A percentile compares a stretch with the other conserved stretches of the same genome.
phyloP scores from a whole-genome alignment of 2,888 invertebrate species.

The Acanthoscelides obtectus region DNA sequence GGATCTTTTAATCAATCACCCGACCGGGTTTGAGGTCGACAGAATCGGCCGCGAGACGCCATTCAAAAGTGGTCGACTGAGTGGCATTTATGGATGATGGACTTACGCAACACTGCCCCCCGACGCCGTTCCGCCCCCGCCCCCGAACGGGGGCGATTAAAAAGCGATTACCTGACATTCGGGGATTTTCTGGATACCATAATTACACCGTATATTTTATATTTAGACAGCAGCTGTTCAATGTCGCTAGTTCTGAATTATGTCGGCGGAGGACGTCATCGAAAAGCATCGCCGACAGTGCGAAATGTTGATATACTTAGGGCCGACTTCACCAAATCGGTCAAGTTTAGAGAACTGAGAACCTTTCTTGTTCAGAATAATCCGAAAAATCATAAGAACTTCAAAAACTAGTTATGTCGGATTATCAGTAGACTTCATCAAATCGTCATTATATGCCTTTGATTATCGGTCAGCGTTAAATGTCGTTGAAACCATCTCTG shows the following conservation, averaged over 20 bases:
- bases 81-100: slow-evolving; percentile 39
- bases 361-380: too few relatives aligned
- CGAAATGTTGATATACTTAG: too few relatives aligned
- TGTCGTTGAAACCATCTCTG: too few relatives aligned
- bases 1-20: slow-evolving; percentile 36
- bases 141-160: slow-evolving; percentile 22
- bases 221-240: not conserved
- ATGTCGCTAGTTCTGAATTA: not conserved
- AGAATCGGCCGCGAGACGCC: slow-evolving; percentile 27
- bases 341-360: too few relatives aligned
- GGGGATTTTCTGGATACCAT: not conserved
- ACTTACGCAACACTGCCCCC: slow-evolving; percentile 13
- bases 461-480: too few relatives aligned
- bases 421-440: too few relatives aligned
- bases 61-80: slow-evolving; percentile 42
- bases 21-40: slow-evolving; percentile 18
- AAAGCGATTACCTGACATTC: slow-evolving; percentile 23
- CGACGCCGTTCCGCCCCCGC: not conserved
- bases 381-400: too few relatives aligned
- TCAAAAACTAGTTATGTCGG: too few relatives aligned
- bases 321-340: too few relatives aligned
- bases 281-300: too few relatives aligned
- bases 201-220: not conserved
- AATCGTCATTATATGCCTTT: too few relatives aligned
- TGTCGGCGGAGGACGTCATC: not conserved